phyloP scores from a whole-genome alignment of 2,888 invertebrate species.

The Lacanobia oleracea region DNA sequence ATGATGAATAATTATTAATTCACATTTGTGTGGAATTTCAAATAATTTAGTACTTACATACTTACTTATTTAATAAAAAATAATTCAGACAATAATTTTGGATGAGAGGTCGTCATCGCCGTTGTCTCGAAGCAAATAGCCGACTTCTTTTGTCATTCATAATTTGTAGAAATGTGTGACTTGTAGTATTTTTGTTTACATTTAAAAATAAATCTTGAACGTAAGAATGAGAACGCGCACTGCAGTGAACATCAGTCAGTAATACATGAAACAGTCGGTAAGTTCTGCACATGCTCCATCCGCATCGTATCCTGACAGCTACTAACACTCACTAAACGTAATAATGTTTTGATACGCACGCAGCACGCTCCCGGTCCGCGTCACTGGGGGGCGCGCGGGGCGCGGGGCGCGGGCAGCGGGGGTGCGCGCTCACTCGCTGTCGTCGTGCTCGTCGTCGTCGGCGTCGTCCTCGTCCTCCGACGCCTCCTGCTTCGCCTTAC shows the following conservation, averaged over 20 bases:
- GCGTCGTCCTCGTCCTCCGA: conserved; percentile 88
- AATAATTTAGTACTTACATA: conserved; percentile 9
- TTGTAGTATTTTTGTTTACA: background rate
- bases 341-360: conserved; percentile 49
- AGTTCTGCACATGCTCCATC: conserved; percentile 26
- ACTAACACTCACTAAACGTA: conserved; percentile 52
- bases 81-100: conserved; percentile 25
- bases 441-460: conserved; percentile 88
- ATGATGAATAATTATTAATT: background rate
- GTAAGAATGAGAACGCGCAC: conserved; percentile 29
- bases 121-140: background rate
- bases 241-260: conserved; percentile 32
- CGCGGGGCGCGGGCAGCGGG: background rate
- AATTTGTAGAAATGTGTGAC: conserved; percentile 5
- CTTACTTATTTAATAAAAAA: background rate
- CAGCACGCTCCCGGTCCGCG: background rate
- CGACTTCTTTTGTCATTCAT: background rate
- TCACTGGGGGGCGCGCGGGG: background rate
- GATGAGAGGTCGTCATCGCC: background rate
- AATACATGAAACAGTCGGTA: conserved; percentile 44
- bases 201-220: conserved; percentile 14
- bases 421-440: conserved; percentile 76
- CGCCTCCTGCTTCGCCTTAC: conserved; percentile 78
- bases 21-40: background rate
- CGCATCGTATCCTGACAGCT: conserved; percentile 9